These are phyloP conservation scores for Hemicentrotus pulcherrimus DNA, from an alignment of 35 echinoderm and acorn worm species.

Conservation along the genomic window DNA sequence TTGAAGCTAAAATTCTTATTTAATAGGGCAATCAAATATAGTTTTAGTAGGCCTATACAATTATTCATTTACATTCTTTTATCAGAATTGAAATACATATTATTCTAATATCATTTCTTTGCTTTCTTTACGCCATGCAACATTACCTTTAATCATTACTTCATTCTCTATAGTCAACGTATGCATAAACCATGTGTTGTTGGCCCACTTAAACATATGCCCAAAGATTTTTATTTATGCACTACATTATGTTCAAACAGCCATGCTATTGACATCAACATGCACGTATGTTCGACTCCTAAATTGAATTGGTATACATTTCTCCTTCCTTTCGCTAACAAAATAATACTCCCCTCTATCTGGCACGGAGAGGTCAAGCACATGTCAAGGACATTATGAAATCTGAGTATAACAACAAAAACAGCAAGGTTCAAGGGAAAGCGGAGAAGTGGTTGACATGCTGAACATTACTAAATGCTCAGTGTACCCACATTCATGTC, in stretches of 20 bases:
- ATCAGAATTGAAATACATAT: too few species aligned
- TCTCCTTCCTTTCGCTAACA: neutral
- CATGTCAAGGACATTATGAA: neutral
- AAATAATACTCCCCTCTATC: conserved; percentile 17
- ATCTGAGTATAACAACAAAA: conserved; percentile 20
- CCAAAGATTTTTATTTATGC: neutral
- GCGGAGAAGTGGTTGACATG: neutral
- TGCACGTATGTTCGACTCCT: neutral
- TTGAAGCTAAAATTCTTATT: too few species aligned
- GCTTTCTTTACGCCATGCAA: neutral
- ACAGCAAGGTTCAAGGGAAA: neutral
- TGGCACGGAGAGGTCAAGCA: neutral
- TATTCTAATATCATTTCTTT: neutral
- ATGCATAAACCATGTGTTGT: neutral
- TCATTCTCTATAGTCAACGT: neutral
- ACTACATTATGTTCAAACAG: neutral
- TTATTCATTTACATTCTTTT: too few species aligned
- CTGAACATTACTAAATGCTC: neutral
- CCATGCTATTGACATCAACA: conserved; percentile 2
- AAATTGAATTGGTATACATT: conserved; percentile 9
- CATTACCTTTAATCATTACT: neutral
- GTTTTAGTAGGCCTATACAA: too few species aligned
- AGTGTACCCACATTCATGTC: neutral
- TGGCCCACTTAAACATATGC: neutral
- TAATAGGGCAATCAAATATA: too few species aligned